Conservation (phyloP, 1,140 invertebrate genomes). For the Periplaneta americana region DNA sequence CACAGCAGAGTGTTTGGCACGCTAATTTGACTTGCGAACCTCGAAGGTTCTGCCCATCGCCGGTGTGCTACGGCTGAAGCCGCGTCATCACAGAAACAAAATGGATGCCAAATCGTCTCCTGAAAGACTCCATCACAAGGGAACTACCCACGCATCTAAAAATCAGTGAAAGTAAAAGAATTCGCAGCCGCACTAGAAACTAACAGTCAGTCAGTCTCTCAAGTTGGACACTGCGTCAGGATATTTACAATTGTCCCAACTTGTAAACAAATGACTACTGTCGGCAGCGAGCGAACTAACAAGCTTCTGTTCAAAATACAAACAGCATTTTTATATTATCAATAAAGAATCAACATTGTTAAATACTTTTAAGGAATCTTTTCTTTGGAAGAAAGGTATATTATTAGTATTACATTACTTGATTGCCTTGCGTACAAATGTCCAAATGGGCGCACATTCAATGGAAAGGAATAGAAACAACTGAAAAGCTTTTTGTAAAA, state of each 20-base stretch:
- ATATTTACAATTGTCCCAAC: background rate
- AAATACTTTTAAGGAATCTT: constrained; percentile 16
- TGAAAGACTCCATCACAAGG: background rate
- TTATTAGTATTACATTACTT: constrained; percentile 17
- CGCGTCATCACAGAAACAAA: background rate
- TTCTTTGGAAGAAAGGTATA: constrained; percentile 15
- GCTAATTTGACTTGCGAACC: background rate
- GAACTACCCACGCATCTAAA: background rate
- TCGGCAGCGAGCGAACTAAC: background rate
- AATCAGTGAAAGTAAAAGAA: background rate
- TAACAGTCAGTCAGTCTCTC: background rate
- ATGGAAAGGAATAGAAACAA: constrained; percentile 11
- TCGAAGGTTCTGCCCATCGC: background rate
- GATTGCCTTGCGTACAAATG: constrained; percentile 18
- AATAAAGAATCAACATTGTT: constrained; percentile 17
- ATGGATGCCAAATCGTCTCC: background rate
- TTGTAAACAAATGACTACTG: background rate
- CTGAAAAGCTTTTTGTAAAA: background rate
- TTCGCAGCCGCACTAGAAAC: background rate
- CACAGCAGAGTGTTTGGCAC: background rate
- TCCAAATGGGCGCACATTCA: constrained; percentile 12
- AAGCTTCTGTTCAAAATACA: constrained; percentile 14
- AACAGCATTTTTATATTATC: constrained; percentile 16
- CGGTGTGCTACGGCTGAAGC: background rate
- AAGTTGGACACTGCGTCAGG: background rate